These are phyloP conservation scores for Atrina japonica DNA, from an alignment of 2,888 invertebrate genomes.

Conservation along the genomic window DNA sequence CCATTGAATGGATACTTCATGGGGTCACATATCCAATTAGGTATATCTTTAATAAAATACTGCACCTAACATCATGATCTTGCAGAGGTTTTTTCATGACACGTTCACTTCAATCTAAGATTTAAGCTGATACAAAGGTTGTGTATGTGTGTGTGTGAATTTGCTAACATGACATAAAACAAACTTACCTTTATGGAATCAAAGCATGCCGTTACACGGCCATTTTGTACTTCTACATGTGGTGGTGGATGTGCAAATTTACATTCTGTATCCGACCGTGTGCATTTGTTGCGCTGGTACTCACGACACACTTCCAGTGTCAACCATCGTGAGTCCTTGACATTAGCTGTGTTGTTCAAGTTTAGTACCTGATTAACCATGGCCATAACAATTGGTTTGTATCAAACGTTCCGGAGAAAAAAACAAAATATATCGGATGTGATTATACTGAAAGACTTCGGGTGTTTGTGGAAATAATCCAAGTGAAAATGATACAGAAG, in stretches of 20 bases:
- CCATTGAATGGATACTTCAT: no score
- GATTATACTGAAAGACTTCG: no score
- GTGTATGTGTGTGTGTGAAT: no score
- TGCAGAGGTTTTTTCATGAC: no score
- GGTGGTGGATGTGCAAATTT: constrained; percentile 99
- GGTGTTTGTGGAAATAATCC: no score
- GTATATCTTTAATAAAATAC: no score
- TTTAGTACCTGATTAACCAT: constrained; percentile 69
- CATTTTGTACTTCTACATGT: constrained; percentile 99
- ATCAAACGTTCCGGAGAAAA: not conserved
- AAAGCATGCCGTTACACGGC: constrained; percentile 99
- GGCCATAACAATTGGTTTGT: constrained; percentile 64
- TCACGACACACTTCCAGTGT: constrained; percentile 98
- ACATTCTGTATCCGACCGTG: constrained; percentile 97
- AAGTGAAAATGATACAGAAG: no score
- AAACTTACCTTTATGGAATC: constrained; percentile 99
- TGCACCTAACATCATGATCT: no score
- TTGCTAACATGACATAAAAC: not conserved
- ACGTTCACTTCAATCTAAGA: no score
- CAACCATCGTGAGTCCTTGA: constrained; percentile 99
- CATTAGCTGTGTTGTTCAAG: constrained; percentile 65
- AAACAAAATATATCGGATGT: no score
- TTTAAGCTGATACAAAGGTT: no score
- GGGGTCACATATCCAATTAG: no score
- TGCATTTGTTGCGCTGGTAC: constrained; percentile 99